Conservation (phyloP, 1,140 invertebrate species). For the Drosophila elegans region DNA sequence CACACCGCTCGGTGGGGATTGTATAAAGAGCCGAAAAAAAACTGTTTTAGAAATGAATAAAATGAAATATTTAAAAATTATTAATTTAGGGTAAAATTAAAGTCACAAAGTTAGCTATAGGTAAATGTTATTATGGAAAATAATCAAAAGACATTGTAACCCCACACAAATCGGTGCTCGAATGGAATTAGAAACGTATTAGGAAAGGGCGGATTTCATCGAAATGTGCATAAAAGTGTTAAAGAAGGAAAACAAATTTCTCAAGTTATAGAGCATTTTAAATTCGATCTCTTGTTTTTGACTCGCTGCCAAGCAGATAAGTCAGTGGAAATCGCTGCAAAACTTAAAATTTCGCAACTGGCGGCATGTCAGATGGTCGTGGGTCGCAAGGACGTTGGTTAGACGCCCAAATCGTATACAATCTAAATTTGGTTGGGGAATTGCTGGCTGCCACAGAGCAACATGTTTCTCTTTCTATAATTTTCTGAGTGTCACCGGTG, state of each 20-base stretch:
- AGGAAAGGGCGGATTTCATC: too few relatives aligned
- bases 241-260: too few relatives aligned
- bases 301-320: not conserved
- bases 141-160: not conserved
- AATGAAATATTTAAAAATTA: too few relatives aligned
- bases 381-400: constrained; percentile 69
- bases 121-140: not conserved
- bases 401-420: constrained; percentile 39
- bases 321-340: constrained; percentile 17
- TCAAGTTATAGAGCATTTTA: constrained; percentile 26
- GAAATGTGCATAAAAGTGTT: too few relatives aligned
- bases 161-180: too few relatives aligned
- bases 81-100: too few relatives aligned
- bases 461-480: constrained; percentile 23
- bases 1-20: too few relatives aligned
- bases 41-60: too few relatives aligned
- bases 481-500: constrained; percentile 23
- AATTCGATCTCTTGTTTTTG: constrained; percentile 15
- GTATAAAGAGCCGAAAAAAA: too few relatives aligned
- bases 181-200: too few relatives aligned
- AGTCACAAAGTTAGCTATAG: too few relatives aligned
- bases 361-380: constrained; percentile 36
- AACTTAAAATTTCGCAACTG: constrained; percentile 50
- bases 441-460: constrained; percentile 13
- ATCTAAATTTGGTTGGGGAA: constrained; percentile 58